Conservation (phyloP, 2,113 vertebrate genomes). For the Charadrius vociferus region DNA sequence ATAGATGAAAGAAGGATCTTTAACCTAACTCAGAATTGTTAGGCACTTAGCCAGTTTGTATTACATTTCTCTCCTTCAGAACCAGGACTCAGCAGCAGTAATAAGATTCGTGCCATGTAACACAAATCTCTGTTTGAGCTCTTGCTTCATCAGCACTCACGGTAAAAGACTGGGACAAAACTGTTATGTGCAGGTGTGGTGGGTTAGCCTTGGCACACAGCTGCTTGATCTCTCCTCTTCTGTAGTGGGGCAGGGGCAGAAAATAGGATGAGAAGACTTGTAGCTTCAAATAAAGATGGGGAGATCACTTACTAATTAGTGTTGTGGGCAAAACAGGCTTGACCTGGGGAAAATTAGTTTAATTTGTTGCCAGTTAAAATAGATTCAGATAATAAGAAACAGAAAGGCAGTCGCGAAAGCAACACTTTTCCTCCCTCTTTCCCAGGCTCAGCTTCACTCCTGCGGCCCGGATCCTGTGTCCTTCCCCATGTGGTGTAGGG, state of each 20-base stretch:
- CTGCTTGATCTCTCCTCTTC: background rate
- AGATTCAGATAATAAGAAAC: background rate
- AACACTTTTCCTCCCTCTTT: background rate
- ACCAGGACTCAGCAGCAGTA: background rate
- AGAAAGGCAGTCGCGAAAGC: background rate
- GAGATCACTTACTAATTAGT: background rate
- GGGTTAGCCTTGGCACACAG: background rate
- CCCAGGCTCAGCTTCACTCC: background rate
- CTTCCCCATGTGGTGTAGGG: fast-evolving
- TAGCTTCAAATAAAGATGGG: background rate
- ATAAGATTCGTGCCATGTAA: background rate
- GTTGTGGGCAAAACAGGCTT: background rate
- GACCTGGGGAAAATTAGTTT: background rate
- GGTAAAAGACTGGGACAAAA: background rate
- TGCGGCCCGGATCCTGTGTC: background rate
- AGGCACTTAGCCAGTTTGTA: background rate
- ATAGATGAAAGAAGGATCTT: background rate
- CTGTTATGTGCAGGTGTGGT: background rate
- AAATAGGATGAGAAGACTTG: background rate
- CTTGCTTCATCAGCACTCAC: background rate
- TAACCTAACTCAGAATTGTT: background rate
- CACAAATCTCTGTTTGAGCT: background rate
- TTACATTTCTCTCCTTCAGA: background rate
- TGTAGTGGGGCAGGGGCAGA: background rate
- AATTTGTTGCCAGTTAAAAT: background rate